Base-by-base conservation (phyloP, 1,140 invertebrate species). In the Aphidius gifuensis region DNA sequence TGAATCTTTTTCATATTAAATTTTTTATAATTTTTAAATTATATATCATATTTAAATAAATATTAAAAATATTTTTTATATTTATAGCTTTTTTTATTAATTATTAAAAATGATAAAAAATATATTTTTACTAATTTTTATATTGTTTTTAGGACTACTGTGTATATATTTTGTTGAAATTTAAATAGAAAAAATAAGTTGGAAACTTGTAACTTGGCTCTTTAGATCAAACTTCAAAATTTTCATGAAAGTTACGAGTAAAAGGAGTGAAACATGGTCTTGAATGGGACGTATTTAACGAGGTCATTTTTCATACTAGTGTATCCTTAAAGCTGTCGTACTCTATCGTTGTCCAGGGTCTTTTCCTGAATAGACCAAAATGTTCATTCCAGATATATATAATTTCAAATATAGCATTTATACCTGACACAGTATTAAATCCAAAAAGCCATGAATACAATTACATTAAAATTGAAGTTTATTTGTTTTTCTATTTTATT, bases 191-290 rank as follows among this genome's bases (percentile, higher is more conserved):
- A 32, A 32, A 32, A 16, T 16, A 16, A 16, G 16, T 16, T 32
- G 2, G 1, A 32, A 32, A 32, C 23, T 32, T 32, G 23, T 32
- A 3, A 32, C 46, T 45, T 45, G 44, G 32, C 43, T 45, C 43
- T 56, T 58, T 8, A 39, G 47, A 48, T 59, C 48, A 39, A 59
- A 59, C 58, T 59, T 59, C 32, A 9, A 45, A 59, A 42, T 59
- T 59, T 59, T 59, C 58, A 8, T 6, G 44, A 59, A 59, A 59
- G 1, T 59, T 59, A 59, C 58, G 43, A 59, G 58, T 39, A 39
- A 49, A 23, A 49, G 47, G 38, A 59, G 46, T 59, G 58, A 59
- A 59, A 59, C 58, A 59, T 59, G 58, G 58, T 59, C 47, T 42
- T 21, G 48, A 39, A 16, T 23, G 3, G 16, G 23, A 53, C 50